Evolutionary conservation across 1,140 invertebrate species (phyloP), one percentile per base, ranked within the genome.

Genomic region (Penaeus chinensis): DNA sequence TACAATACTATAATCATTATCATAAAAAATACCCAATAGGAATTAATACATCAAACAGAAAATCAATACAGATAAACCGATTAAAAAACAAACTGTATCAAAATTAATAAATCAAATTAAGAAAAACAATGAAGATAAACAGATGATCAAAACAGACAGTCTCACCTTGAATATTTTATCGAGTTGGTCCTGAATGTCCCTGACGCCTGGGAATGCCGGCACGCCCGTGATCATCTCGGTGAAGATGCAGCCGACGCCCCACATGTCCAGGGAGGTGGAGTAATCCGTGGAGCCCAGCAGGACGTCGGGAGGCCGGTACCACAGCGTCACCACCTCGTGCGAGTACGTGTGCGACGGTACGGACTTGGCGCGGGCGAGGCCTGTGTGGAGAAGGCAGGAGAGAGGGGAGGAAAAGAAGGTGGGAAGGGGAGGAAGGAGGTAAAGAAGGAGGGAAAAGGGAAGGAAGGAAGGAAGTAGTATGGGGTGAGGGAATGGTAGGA

Each of bases 241-340:
- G 93, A 99, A 99, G 92, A 99, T 99, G 93, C 98, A 99, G 42
- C 98, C 98, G 78, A 99, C 98, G 84, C 98, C 98, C 98, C 98
- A 99, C 96, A 99, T 98, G 93, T 99, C 94, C 76, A 94, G 91
- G 42, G 93, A 94, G 83, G 97, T 98, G 32, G 97, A 97, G 92
- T 99, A 99, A 91, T 99, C 96, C 8, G 98, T 99, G 88, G 97
- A 98, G 82, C 98, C 98, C 69, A 99, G 94, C 22, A 99, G 94
- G 20, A 99, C 98, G 93, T 99, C 98, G 63, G 98, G 98, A 66
- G 98, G 98, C 91, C 98, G 94, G 89, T 94, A 94, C 94, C 94
- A 94, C 54, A 94, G 89, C 66, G 98, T 99, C 87, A 99, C 98
- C 65, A 99, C 98, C 93, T 99, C 98, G 92, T 99, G 97, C 13